Conservation (phyloP, 1,140 invertebrate genomes). For the Drosophila arawakana region DNA sequence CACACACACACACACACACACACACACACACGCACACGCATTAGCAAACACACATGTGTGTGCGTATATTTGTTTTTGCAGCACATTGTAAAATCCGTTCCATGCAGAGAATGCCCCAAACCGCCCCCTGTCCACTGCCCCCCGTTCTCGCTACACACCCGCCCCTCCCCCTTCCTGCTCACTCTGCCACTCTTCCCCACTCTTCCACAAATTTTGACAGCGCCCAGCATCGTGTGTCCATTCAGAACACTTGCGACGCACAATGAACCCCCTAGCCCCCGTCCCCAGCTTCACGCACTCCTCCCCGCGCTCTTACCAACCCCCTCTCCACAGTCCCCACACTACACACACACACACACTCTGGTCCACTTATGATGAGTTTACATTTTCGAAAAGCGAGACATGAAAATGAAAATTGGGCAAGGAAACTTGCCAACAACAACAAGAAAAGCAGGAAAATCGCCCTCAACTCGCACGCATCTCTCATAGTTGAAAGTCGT, state of each 20-base stretch:
- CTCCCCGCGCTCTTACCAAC: neutral
- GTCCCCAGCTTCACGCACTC: neutral
- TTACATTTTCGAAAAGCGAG: constrained; percentile 75
- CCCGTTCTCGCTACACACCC: neutral
- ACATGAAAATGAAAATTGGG: constrained; percentile 72
- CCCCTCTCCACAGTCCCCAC: neutral
- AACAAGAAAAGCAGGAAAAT: constrained; percentile 12
- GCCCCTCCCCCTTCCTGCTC: neutral
- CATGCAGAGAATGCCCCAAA: constrained; percentile 25
- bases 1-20: neutral
- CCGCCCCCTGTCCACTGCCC: neutral
- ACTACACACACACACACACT: constrained; percentile 32
- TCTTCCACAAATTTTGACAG: constrained; percentile 26
- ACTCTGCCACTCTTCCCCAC: too few species aligned
- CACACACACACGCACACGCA: constrained; percentile 9
- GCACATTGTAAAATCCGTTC: constrained; percentile 76
- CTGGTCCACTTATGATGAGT: constrained; percentile 82
- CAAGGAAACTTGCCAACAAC: constrained; percentile 53
- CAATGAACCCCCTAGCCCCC: constrained; percentile 31
- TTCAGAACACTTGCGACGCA: constrained; percentile 79
- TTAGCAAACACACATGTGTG: neutral
- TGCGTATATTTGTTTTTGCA: constrained; percentile 24
- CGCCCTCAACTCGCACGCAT: constrained; percentile 42
- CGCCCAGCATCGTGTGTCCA: constrained; percentile 59
- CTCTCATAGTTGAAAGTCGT: constrained; percentile 29